Evolutionary conservation across 2,113 vertebrate genomes (phyloP).

Genomic region (Microtus ochrogaster): DNA sequence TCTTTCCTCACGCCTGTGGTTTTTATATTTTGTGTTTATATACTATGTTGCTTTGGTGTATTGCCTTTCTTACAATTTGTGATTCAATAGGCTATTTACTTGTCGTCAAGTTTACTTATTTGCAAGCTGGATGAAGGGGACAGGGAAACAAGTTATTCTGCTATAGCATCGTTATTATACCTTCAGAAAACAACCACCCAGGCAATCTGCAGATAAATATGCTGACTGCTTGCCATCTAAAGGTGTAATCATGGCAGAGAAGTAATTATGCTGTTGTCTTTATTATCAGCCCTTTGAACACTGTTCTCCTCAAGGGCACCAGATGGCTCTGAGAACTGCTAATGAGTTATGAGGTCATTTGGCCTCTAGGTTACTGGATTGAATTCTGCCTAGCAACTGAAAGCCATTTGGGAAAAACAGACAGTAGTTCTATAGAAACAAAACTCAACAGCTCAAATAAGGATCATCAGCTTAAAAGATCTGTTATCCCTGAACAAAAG

Average conservation of each 20-base stretch:
- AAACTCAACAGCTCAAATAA: conserved; percentile 29
- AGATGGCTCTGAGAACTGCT: conserved; percentile 78
- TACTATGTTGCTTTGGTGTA: neutral
- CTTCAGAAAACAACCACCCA: conserved; percentile 70
- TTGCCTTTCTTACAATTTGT: neutral
- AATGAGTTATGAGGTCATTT: conserved; percentile 82
- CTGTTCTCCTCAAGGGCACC: conserved; percentile 73
- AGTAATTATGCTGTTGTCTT: conserved; percentile 78
- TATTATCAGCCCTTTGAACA: conserved; percentile 77
- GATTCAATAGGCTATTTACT: conserved; percentile 28
- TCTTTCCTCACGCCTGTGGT: neutral
- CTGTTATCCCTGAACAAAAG: conserved; percentile 56
- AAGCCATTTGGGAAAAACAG: conserved; percentile 58
- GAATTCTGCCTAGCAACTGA: conserved; percentile 67
- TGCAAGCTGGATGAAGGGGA: conserved; percentile 41
- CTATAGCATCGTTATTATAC: conserved; percentile 48
- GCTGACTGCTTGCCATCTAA: conserved; percentile 75
- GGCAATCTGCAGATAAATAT: conserved; percentile 72
- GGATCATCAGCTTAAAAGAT: conserved; percentile 32
- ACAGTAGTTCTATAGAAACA: conserved; percentile 51
- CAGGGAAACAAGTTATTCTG: conserved; percentile 59
- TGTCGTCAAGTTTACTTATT: conserved; percentile 23
- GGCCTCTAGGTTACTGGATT: conserved; percentile 72
- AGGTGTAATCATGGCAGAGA: conserved; percentile 73
- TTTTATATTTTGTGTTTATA: neutral